These are phyloP conservation scores for Ispidina lecontei DNA, from an alignment of 2,797 vertebrate species.

Conservation along the genomic window DNA sequence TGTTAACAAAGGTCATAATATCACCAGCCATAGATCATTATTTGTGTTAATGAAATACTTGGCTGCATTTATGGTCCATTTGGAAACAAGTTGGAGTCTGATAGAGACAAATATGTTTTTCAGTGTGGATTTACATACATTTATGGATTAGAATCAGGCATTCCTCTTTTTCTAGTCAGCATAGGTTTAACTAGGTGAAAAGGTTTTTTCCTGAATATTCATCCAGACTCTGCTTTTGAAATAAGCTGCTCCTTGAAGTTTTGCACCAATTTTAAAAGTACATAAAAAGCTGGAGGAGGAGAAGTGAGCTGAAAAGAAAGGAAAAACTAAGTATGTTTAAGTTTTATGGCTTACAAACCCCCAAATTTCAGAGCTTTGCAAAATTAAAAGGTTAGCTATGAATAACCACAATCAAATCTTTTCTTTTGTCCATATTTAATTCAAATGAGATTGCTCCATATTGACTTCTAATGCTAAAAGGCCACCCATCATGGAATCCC, in stretches of 20 bases:
- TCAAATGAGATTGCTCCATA: slow-evolving; percentile 87
- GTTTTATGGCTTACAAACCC: slow-evolving; percentile 58
- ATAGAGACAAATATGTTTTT: slow-evolving; percentile 68
- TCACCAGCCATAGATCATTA: slow-evolving; percentile 57
- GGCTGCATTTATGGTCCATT: slow-evolving; percentile 57
- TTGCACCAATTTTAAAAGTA: slow-evolving; percentile 54
- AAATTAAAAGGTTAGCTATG: slow-evolving; percentile 81
- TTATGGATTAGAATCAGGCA: slow-evolving; percentile 68
- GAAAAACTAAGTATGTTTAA: slow-evolving; percentile 55
- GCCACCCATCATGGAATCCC: slow-evolving; percentile 91
- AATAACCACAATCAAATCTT: slow-evolving; percentile 80
- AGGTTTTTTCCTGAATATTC: slow-evolving; percentile 65
- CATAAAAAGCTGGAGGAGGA: slow-evolving; percentile 51
- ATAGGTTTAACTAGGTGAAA: slow-evolving; percentile 66
- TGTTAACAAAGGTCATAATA: slow-evolving; percentile 44
- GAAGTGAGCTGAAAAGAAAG: slow-evolving; percentile 49
- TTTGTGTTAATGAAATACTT: slow-evolving; percentile 69
- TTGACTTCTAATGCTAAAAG: slow-evolving; percentile 89
- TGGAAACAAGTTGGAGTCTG: slow-evolving; percentile 51
- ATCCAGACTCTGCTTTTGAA: slow-evolving; percentile 63
- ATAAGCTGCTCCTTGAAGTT: slow-evolving; percentile 55
- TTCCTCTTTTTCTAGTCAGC: slow-evolving; percentile 64
- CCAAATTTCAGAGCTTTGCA: slow-evolving; percentile 65
- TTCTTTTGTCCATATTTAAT: slow-evolving; percentile 85
- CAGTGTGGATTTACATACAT: slow-evolving; percentile 67